Conservation (phyloP, 2,888 invertebrate genomes). For the Mythimna vitellina region DNA sequence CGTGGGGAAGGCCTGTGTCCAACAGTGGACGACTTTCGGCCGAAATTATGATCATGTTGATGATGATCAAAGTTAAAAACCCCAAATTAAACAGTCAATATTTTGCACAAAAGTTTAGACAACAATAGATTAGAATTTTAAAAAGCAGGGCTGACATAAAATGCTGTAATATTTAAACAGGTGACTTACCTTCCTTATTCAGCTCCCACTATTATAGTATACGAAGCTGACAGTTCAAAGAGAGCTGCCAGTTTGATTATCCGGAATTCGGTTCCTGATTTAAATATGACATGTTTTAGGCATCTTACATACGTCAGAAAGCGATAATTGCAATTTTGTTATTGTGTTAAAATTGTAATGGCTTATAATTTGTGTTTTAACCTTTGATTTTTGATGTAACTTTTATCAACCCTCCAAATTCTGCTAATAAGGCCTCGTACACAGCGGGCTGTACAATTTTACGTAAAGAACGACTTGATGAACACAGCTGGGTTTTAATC, state of each 20-base stretch:
- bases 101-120: not conserved
- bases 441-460: not conserved
- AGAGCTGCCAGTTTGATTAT: conserved; percentile 24
- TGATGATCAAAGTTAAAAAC: no score
- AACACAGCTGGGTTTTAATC: no score
- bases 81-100: no score
- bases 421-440: not conserved
- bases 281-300: conserved; percentile 50
- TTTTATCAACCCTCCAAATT: conserved; percentile 42
- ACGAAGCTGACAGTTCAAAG: conserved; percentile 22
- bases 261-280: conserved; percentile 12
- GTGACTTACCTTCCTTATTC: conserved; percentile 38
- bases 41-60: no score
- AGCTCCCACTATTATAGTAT: conserved; percentile 13
- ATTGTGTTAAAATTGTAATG: conserved; percentile 51
- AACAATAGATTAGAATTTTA: not conserved
- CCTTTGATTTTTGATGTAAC: conserved; percentile 37
- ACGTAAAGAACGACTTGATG: no score
- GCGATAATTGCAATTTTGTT: conserved; percentile 39
- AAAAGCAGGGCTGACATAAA: not conserved
- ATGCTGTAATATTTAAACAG: not conserved
- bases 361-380: conserved; percentile 46
- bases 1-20: no score
- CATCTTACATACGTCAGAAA: conserved; percentile 19
- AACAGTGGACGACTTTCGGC: no score